Evolutionary conservation across 2,113 vertebrate genomes (phyloP), one percentile per base, ranked within the genome.

Genomic region (Pavo muticus): DNA sequence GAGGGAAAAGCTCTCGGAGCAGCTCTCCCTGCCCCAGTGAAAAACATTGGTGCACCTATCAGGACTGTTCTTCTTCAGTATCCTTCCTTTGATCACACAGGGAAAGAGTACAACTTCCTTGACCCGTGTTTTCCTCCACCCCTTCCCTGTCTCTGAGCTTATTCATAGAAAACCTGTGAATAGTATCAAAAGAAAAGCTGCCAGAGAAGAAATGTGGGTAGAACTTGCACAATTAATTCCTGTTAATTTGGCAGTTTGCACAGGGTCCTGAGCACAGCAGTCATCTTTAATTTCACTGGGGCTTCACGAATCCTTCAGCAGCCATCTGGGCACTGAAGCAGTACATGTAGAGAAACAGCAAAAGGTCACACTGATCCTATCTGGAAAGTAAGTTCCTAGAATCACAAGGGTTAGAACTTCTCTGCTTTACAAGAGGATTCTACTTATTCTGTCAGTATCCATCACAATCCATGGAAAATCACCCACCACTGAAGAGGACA

Each of bases 161-260:
- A 76, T 91, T 81, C 23, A 73, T 13, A 93, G 69, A 57, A 85
- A 68, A 81, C 67, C 64, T 42, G 90, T 17, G 56, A 95, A 90
- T 18, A 90, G 75, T 44, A 91, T 80, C 57, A 71, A 52, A 71
- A 56, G 25, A 35, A 54, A 88, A 93, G 40, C 50, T 71, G 88
- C 88, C 57, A 35, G 39, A 91, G 45, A 69, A 86, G 42, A 77
- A 92, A 75, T 1, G 24, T 0, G 7, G 44, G 54, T 56, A 72
- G 48, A 93, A 91, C 77, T 94, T 87, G 40, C 84, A 79, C 40
- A 95, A 84, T 61, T 91, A 95, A 84, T 61, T 88, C 47, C 74
- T n/a, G 63, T 44, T 76, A 20, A 69, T 91, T 71, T 93, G 71
- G 68, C 54, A 71, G 69, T 67, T 87, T 65, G 23, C 35, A 37